Conservation (phyloP, 2,113 vertebrate species). For the Psophia crepitans region DNA sequence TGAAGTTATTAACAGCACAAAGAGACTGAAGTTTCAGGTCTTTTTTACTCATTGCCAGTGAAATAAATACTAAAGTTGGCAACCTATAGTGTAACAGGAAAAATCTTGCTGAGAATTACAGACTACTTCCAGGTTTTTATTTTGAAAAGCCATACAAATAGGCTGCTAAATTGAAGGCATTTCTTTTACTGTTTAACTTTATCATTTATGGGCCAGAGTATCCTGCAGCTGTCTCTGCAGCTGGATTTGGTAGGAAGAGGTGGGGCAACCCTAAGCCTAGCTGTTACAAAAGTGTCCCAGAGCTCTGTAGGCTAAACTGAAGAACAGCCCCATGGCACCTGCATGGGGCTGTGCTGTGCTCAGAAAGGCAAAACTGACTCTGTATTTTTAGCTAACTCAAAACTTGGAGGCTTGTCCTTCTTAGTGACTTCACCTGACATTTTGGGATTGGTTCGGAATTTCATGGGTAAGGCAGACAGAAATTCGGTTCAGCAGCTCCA, state of each 20-base stretch:
- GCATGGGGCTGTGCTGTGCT: not conserved
- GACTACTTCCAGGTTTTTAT: not conserved
- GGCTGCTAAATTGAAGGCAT: not conserved
- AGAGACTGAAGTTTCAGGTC: constrained; percentile 18
- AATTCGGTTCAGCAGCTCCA: not conserved
- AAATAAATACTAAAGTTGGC: constrained; percentile 5
- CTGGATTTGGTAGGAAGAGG: not conserved
- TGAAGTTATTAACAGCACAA: not conserved
- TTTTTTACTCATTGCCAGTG: constrained; percentile 28
- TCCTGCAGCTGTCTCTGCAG: not conserved
- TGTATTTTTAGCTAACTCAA: not conserved
- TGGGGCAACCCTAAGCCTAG: not conserved
- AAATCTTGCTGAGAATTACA: constrained; percentile 8
- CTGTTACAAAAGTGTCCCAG: not conserved
- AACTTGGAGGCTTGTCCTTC: not conserved
- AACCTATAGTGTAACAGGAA: not conserved
- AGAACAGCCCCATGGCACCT: not conserved
- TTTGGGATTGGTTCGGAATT: not conserved
- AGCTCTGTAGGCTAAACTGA: not conserved
- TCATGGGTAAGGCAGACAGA: not conserved
- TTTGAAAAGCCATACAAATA: not conserved
- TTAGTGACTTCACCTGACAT: not conserved
- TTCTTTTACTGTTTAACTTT: not conserved
- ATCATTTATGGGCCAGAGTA: not conserved
- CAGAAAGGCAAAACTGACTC: not conserved